A percentile compares a stretch with the other conserved stretches of the same genome.
Evolutionary conservation across 2,113 vertebrate genomes (phyloP).

Genomic region (Mormyrus iriodes): DNA sequence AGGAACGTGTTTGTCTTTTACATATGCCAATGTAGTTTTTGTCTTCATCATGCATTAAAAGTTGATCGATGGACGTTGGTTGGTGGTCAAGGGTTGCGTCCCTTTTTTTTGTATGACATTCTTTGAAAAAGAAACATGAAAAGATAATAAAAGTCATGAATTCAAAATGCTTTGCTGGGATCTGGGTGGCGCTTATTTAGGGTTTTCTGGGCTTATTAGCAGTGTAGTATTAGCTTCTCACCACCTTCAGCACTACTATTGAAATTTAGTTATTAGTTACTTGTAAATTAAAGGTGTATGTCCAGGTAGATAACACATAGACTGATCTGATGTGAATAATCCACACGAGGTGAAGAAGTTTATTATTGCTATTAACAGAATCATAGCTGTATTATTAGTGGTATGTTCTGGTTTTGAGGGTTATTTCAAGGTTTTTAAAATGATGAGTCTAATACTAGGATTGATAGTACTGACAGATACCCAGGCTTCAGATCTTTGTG

Average conservation of each 20-base stretch:
- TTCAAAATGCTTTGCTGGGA: neutral
- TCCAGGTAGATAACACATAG: neutral
- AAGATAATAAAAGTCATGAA: neutral
- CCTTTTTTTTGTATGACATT: conserved; percentile 61
- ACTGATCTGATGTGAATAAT: neutral
- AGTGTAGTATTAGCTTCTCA: neutral
- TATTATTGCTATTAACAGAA: neutral
- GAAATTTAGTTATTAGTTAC: neutral
- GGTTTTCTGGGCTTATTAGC: neutral
- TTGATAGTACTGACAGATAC: neutral
- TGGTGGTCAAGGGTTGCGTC: conserved; percentile 58
- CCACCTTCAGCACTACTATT: neutral
- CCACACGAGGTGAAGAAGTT: neutral
- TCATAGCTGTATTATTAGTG: neutral
- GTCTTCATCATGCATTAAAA: conserved; percentile 86
- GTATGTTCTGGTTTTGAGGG: neutral
- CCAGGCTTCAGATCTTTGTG: neutral
- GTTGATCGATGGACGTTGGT: conserved; percentile 58
- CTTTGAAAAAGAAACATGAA: conserved; percentile 55
- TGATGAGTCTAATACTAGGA: neutral
- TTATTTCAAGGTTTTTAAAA: neutral
- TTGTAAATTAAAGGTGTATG: neutral
- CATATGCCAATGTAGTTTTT: conserved; percentile 88
- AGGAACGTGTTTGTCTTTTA: conserved; percentile 93
- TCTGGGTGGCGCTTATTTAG: too few relatives aligned